Conservation (phyloP, 2,888 invertebrate genomes). For the Tetramorium bicarinatum region DNA sequence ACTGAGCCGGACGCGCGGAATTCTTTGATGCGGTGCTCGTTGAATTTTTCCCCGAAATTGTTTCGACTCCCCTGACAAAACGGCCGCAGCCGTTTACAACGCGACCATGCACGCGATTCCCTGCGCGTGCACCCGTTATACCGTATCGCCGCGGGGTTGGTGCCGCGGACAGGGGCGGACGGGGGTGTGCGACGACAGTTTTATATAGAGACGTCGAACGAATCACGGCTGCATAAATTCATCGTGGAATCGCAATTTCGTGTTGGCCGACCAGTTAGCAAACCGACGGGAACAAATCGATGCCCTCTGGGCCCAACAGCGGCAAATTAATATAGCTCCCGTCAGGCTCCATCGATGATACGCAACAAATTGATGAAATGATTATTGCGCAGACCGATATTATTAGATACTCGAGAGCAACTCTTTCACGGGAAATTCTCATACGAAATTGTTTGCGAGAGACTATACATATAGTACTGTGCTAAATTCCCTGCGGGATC, state of each 20-base stretch:
- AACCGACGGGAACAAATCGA: conserved; percentile 75
- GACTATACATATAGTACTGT: neutral
- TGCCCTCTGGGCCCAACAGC: conserved; percentile 75
- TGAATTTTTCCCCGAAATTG: conserved; percentile 26
- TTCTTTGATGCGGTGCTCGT: conserved; percentile 20
- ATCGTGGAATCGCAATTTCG: conserved; percentile 67
- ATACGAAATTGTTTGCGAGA: conserved; percentile 2
- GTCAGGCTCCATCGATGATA: conserved; percentile 73
- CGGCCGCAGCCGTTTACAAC: conserved; percentile 32
- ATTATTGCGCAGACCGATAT: conserved; percentile 71
- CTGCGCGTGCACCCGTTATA: conserved; percentile 14
- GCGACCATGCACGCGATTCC: conserved; percentile 32
- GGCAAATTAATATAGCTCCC: conserved; percentile 74
- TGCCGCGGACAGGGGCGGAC: neutral
- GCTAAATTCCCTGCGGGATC: neutral
- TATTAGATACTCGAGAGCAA: conserved; percentile 67
- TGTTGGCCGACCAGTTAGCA: conserved; percentile 66
- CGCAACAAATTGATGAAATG: conserved; percentile 76
- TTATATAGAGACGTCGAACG: conserved; percentile 50
- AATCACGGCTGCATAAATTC: conserved; percentile 66
- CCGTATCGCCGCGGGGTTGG: conserved; percentile 38
- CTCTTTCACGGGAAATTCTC: neutral
- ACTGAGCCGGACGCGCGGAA: neutral
- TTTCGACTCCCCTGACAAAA: conserved; percentile 28
- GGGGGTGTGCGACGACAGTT: conserved; percentile 60